Evolutionary conservation across 2,797 vertebrate species (phyloP).

Genomic region (Serranus cabrilla): DNA sequence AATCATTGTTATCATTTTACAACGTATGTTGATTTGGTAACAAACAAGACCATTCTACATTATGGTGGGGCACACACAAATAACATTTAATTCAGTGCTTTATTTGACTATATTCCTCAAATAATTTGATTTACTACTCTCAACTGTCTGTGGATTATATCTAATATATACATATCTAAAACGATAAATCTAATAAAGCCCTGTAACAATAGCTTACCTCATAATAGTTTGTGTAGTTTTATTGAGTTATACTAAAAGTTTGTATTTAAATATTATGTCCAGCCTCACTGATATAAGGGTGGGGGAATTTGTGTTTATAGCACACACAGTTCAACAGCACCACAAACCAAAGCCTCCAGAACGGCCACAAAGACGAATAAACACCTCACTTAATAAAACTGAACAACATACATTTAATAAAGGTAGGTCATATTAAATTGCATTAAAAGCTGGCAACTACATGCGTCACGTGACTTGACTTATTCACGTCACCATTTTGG

Average conservation of each 20-base stretch:
- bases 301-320: background rate
- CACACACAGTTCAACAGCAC: too few species aligned
- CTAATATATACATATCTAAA: background rate
- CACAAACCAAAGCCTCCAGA: too few species aligned
- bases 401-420: too few species aligned
- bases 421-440: too few species aligned
- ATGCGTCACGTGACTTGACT: too few species aligned
- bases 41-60: background rate
- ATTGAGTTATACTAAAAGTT: background rate
- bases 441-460: too few species aligned
- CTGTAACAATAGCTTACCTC: background rate
- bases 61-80: background rate
- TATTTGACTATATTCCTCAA: background rate
- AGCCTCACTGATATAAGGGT: background rate
- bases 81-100: background rate
- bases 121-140: background rate
- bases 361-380: too few species aligned
- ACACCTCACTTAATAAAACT: too few species aligned
- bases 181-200: background rate
- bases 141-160: background rate
- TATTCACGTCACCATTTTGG: too few species aligned
- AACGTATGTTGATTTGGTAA: conserved; percentile 7
- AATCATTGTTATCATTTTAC: conserved; percentile 3
- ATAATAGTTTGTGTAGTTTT: background rate
- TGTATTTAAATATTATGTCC: background rate